Base-by-base conservation (phyloP, 2,888 invertebrate species). In the Nemurella pictetii region DNA sequence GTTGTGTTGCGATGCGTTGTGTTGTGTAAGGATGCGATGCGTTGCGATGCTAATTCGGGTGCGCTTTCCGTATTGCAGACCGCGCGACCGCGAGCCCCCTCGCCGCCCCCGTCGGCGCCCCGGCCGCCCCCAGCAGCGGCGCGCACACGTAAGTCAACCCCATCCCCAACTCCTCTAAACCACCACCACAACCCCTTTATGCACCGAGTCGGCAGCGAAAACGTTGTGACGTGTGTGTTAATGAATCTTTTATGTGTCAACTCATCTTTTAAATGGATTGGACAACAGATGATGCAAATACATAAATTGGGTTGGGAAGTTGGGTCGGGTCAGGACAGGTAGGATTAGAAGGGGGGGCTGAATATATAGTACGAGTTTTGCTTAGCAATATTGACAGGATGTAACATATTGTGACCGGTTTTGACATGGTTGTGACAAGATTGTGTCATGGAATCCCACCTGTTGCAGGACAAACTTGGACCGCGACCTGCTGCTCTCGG, bases 401-500 rank as follows among this genome's bases (percentile, higher is more conserved):
- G 15, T 36, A 9, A 36, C 55, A 36, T 36, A 36, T 36, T 36
- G 7, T 36, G 55, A 9, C 27, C 25, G 72, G n/a, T 81, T 26
- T 27, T 26, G 32, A 81, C 82, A 27, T 32, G 82, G 15, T 15
- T 9, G 36, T 15, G 36, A 9, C 9, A 36, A 36, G 15, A 7
- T 36, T 36, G 36, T 36, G 36, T 9, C 15, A 36, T 15, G 36
- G 36, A 36, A 36, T 36, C 7, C 7, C 36, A n/a, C 12, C 28
- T 27, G 83, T 87, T 87, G n/a, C 86, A 87, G 87, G 78, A 35
- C n/a, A 12, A 29, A 86, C 35, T 78, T 86, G 84, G 91, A 92
- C 88, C 94, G 94, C 89, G 96, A 96, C 91, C 92, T 96, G 87
- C 94, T 94, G 86, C 90, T 96, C 85, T 95, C 96, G 26, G 96